Conservation (phyloP, 2,797 vertebrate species). For the Todus mexicanus region DNA sequence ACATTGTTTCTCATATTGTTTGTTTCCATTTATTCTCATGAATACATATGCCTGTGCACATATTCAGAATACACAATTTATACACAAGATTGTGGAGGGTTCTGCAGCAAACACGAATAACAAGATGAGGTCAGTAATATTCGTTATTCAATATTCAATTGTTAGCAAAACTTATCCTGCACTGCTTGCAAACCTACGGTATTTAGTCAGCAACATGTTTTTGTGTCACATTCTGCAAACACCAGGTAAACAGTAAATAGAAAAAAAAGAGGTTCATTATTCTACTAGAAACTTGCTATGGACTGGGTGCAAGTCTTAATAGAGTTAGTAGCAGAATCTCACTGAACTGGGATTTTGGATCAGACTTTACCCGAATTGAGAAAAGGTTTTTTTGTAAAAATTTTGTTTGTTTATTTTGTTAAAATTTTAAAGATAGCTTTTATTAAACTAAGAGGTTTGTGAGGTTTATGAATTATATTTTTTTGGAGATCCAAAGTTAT, state of each 20-base stretch:
- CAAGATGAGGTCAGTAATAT: neutral
- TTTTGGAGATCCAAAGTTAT: neutral
- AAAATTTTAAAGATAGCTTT: neutral
- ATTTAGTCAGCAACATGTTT: neutral
- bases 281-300: neutral
- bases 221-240: neutral
- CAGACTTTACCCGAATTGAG: neutral
- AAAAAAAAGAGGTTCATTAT: neutral
- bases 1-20: neutral
- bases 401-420: neutral
- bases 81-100: neutral
- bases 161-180: neutral
- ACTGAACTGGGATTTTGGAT: neutral
- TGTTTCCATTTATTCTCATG: neutral
- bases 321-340: neutral
- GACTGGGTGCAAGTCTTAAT: neutral
- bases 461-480: neutral
- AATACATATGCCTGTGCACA: accelerated
- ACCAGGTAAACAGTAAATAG: neutral
- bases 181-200: neutral
- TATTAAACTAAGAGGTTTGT: neutral
- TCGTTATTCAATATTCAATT: accelerated
- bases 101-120: neutral
- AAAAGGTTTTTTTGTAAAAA: neutral
- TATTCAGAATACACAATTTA: neutral